These are phyloP conservation scores for Camptogramma bilineatum DNA, from an alignment of 2,888 invertebrate genomes.

Conservation along the genomic window DNA sequence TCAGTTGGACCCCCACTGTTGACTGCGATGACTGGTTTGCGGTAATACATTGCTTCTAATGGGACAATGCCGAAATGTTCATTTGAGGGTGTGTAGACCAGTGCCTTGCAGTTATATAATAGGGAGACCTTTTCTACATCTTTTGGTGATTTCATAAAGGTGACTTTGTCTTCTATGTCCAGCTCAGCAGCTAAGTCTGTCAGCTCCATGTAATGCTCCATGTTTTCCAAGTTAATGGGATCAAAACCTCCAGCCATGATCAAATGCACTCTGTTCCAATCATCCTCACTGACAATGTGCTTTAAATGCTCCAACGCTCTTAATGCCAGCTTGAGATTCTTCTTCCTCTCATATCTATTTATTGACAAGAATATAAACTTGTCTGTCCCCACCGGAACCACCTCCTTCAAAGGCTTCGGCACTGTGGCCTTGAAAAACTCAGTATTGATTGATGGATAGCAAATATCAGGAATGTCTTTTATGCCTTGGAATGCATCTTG, in stretches of 20 bases:
- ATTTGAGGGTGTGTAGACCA: constrained; percentile 97
- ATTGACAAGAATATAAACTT: constrained; percentile 94
- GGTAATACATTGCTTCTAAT: constrained; percentile 98
- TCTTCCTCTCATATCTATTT: constrained; percentile 98
- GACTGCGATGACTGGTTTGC: constrained; percentile 97
- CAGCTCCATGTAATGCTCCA: constrained; percentile 92
- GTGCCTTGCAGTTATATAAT: constrained; percentile 90
- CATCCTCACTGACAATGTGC: constrained; percentile 77
- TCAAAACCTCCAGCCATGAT: constrained; percentile 99
- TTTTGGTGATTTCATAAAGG: constrained; percentile 94
- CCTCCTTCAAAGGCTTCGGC: constrained; percentile 79
- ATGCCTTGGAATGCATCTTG: constrained; percentile 93
- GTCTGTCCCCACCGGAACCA: constrained; percentile 83
- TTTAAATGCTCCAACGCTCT: constrained; percentile 90
- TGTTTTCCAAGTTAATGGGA: constrained; percentile 93
- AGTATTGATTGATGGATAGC: constrained; percentile 98
- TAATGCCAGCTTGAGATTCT: constrained; percentile 95
- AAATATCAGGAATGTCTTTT: constrained; percentile 89
- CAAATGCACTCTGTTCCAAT: constrained; percentile 90
- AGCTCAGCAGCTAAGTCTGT: constrained; percentile 87
- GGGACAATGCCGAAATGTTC: constrained; percentile 99
- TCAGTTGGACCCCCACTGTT: constrained; percentile 98
- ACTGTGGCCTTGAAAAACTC: constrained; percentile 86
- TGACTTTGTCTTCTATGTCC: constrained; percentile 89
- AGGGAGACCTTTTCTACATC: constrained; percentile 94